These are phyloP conservation scores for Nettapus auritus DNA, from an alignment of 2,113 vertebrate species.

Conservation along the genomic window DNA sequence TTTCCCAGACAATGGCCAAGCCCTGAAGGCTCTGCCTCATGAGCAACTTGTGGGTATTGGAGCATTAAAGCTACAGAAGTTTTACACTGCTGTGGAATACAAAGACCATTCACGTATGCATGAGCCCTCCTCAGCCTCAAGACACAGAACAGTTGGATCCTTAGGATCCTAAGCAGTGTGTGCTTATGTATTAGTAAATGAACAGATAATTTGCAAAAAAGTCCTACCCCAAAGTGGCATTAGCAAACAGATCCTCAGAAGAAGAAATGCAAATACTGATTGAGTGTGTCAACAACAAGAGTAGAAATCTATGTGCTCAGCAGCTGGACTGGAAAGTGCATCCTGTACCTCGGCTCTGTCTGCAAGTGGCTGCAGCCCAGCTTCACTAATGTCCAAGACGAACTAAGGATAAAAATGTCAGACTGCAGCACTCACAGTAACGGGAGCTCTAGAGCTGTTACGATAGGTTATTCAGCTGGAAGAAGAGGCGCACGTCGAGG, in stretches of 20 bases:
- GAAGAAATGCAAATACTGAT: neutral
- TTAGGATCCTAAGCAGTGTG: neutral
- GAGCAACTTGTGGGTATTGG: neutral
- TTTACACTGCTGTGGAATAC: neutral
- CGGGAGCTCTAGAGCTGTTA: too few relatives aligned
- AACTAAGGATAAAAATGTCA: neutral
- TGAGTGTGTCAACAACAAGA: rapidly evolving
- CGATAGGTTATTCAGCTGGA: neutral
- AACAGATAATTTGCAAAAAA: neutral
- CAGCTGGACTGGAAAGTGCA: neutral
- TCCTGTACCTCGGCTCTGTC: neutral
- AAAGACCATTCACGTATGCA: neutral
- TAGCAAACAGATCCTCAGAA: too few relatives aligned
- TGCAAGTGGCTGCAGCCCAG: neutral
- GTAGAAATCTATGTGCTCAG: too few relatives aligned
- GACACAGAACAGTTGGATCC: neutral
- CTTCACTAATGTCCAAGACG: neutral
- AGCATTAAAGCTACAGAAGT: neutral
- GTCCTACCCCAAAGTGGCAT: neutral
- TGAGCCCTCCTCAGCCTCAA: neutral
- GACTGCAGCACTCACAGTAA: neutral
- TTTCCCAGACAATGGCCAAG: rapidly evolving
- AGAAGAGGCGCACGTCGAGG: neutral
- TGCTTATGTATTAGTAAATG: neutral
- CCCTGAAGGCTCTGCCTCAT: neutral